A percentile compares a stretch with the other conserved stretches of the same genome.
Conservation (phyloP, 2,113 vertebrate species). For the Oryctolagus cuniculus region mOryCun1.1 NC_091436.1:71398001-71398500, state of each 20-base stretch:
- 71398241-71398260: slow-evolving; percentile 3
- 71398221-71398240: slow-evolving; percentile 67
- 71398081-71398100: slow-evolving; percentile 71
- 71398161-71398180: slow-evolving; percentile 80
- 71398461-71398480: slow-evolving; percentile 70
- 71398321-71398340: slow-evolving; percentile 60
- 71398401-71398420: slow-evolving; percentile 17
- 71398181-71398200: slow-evolving; percentile 73
- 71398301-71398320: slow-evolving; percentile 66
- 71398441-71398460: slow-evolving; percentile 74
- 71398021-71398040: slow-evolving; percentile 17
- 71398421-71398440: background rate
- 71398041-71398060: background rate
- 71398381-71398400: background rate
- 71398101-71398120: slow-evolving; percentile 38
- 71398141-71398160: slow-evolving; percentile 67
- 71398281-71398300: background rate
- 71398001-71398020: slow-evolving; percentile 26
- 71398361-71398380: background rate
- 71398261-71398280: background rate
- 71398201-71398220: background rate
- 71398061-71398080: slow-evolving; percentile 27
- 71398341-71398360: slow-evolving; percentile 31
- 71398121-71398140: slow-evolving; percentile 56
- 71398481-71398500: background rate